Base-by-base conservation (phyloP, 2,888 invertebrate genomes). In the Himalopsyche anomala region DNA sequence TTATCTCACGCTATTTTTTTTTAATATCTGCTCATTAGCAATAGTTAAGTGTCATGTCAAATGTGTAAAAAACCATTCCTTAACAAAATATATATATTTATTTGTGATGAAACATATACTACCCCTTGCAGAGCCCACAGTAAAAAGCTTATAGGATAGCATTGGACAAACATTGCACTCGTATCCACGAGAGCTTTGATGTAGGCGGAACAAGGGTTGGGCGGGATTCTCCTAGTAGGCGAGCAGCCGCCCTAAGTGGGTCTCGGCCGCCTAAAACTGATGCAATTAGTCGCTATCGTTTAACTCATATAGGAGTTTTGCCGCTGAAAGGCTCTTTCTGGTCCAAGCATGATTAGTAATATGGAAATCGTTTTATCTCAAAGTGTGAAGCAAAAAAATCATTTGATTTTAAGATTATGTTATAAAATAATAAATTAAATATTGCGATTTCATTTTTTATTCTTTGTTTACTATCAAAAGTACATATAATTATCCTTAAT, bases 151-250 rank as follows among this genome's bases (percentile, higher is more conserved):
- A 74, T 74, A 74, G 38, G 74, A 74, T 74, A 74, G 74, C 74
- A 74, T 74, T 74, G 74, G 74, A 74, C 74, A 74, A 74, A 74
- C 74, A 74, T 74, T 74, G 74, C 74, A 74, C 74, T 74, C 74
- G 36, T 74, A 74, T 36, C 36, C 74, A 36, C 74, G 74, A 74
- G 74, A 74, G 74, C 36, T 74, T 74, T 74, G 74, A 74, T 74
- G 74, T 74, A 74, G 74, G 74, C 74, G 74, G 74, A 74, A 74
- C 74, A 74, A 74, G 74, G 74, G 74, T 74, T 38, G 74, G 74
- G 74, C 74, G 74, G 51, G 38, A 74, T 74, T 74, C 9, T 74
- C 74, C 12, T 36, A 74, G 74, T 74, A 36, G 74, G 74, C 74
- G 36, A 74, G 74, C 8, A 36, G 74, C 74, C 74, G 74, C 74